Evolutionary conservation across 2,797 vertebrate species (phyloP), one percentile per base, ranked within the genome.

Genomic region (Anguilla megastoma): DNA sequence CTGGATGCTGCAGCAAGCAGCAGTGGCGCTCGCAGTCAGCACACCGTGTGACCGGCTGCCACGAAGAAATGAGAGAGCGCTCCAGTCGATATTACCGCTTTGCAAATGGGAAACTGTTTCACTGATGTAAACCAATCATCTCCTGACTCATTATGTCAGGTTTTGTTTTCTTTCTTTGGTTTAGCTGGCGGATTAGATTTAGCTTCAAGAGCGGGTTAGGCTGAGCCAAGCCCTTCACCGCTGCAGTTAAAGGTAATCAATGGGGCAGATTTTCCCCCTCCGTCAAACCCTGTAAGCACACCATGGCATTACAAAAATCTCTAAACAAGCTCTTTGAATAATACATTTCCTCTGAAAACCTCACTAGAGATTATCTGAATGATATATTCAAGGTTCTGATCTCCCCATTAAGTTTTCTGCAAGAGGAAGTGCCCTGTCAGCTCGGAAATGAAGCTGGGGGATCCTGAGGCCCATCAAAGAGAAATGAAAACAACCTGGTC

Each of bases 151-250:
- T 82, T 82, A 79, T 41, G 36, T 79, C 30, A 79, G 66, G 66
- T 41, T 50, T 50, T n/a, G 36, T 50, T 50, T 45, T 82, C 45
- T 82, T 24, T 50, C 30, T 36, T 36, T 14, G 24, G 74, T 41
- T 79, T 79, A 79, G 27, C 33, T 21, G 36, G 16, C n/a, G n/a
- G 66, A 71, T 71, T 71, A 18, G 16, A 41, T 7, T 41, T 18
- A 79, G 74, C 33, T 71, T 71, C 14, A 27, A 71, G 27, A 71
- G 14, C 10, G 71, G 71, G 3, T 30, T 36, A 10, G 74, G 24
- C 54, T 33, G 76, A 87, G 86, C 76, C 54, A 16, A 45, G 30
- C 71, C n/a, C 54, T 36, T 79, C 71, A 83, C 80, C 76, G 14
- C 50, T 58, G 54, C 36, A 54, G 54, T 79, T 24, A 60, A 82